These are phyloP conservation scores for Sternotherus odoratus DNA, from an alignment of 2,797 vertebrate species.

Conservation along the genomic window DNA sequence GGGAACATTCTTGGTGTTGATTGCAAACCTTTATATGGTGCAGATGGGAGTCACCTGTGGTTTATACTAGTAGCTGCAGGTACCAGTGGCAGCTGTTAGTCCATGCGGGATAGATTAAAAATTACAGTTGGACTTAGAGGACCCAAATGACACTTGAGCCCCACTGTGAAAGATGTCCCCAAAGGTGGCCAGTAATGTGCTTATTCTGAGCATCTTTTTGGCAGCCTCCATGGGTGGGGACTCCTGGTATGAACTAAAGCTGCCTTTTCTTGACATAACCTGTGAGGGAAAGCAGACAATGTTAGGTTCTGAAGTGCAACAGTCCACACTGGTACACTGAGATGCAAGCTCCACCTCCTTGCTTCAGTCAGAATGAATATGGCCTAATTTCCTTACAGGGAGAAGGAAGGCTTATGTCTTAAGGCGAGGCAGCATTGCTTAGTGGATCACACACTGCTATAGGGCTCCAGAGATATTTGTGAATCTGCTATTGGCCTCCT, in stretches of 20 bases:
- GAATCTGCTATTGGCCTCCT: not conserved
- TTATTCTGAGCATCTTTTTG: not conserved
- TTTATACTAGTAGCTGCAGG: not conserved
- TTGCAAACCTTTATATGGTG: not conserved
- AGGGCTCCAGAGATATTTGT: not conserved
- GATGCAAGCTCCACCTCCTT: not conserved
- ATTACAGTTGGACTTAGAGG: not conserved
- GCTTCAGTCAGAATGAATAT: fast-evolving
- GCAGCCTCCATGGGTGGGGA: not conserved
- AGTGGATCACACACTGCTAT: not conserved
- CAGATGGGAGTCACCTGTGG: not conserved
- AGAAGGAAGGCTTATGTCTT: not conserved
- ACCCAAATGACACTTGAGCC: not conserved
- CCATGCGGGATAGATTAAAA: not conserved
- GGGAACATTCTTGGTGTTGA: not conserved
- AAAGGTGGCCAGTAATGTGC: not conserved
- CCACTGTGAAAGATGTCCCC: not conserved
- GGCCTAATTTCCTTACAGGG: not conserved
- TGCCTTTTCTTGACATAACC: conserved; percentile 24
- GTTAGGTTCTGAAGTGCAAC: not conserved
- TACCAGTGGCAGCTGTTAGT: not conserved
- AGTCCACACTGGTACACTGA: not conserved
- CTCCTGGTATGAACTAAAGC: not conserved
- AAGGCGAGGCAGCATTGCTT: not conserved
- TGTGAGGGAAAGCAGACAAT: conserved; percentile 6